Percentiles rank a stretch among this genome's conserved stretches.
Evolutionary conservation across 2,113 vertebrate species (phyloP).

Genomic region (Eptesicus fuscus): DNA sequence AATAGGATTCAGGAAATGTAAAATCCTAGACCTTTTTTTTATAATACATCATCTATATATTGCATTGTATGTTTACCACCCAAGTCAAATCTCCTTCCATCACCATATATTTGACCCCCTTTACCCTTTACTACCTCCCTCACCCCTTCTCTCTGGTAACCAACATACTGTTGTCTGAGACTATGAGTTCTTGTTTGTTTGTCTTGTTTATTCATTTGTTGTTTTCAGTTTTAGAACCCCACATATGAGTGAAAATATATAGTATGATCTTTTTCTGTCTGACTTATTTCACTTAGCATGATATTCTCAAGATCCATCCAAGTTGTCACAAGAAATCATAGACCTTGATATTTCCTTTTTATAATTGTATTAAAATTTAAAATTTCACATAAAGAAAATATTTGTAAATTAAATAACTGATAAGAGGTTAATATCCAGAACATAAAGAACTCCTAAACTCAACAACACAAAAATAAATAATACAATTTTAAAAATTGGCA

Average conservation of each 20-base stretch:
- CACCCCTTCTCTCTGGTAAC: background rate
- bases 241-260: background rate
- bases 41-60: background rate
- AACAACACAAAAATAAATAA: background rate
- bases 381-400: constrained; percentile 15
- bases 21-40: background rate
- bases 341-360: background rate
- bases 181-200: background rate
- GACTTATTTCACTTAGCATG: background rate
- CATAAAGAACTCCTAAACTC: background rate
- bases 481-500: background rate
- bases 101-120: background rate
- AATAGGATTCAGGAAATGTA: background rate
- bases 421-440: background rate
- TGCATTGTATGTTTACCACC: background rate
- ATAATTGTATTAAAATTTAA: background rate
- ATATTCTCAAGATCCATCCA: background rate
- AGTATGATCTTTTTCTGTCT: background rate
- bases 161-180: background rate
- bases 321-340: background rate
- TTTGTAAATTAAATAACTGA: background rate
- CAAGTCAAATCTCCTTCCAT: background rate
- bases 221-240: background rate
- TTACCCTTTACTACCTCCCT: background rate
- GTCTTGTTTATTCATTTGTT: background rate